A percentile compares a stretch with the other conserved stretches of the same genome.
These are phyloP conservation scores for Episyrphus balteatus DNA, from an alignment of 1,140 invertebrate genomes.

Conservation along the genomic window DNA sequence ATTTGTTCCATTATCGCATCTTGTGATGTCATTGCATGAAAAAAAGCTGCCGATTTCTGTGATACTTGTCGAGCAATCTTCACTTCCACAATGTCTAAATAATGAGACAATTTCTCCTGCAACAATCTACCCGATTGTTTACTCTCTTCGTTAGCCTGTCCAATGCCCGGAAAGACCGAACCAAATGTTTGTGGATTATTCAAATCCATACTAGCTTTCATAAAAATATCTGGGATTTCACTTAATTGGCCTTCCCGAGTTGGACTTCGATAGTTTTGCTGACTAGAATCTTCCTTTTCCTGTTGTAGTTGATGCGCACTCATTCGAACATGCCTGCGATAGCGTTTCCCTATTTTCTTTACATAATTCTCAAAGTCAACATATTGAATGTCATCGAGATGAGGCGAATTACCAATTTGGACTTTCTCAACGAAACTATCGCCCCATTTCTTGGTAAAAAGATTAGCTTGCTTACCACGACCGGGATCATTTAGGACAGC, in stretches of 20 bases:
- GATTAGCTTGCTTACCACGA: constrained; percentile 77
- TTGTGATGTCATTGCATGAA: constrained; percentile 93
- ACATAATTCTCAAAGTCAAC: constrained; percentile 83
- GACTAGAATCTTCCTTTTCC: not conserved
- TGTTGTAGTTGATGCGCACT: constrained; percentile 14
- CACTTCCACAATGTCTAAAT: constrained; percentile 90
- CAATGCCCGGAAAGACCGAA: constrained; percentile 64
- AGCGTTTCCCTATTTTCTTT: constrained; percentile 57
- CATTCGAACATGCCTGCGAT: constrained; percentile 41
- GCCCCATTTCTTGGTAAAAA: constrained; percentile 97
- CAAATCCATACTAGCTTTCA: constrained; percentile 69
- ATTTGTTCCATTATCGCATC: constrained; percentile 86
- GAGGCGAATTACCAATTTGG: constrained; percentile 61
- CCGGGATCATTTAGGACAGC: constrained; percentile 94
- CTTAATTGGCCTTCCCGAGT: constrained; percentile 40
- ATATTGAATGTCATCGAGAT: constrained; percentile 72
- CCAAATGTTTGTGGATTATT: constrained; percentile 74
- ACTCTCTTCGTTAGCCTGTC: constrained; percentile 32
- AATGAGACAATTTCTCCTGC: constrained; percentile 73
- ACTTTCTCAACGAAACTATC: constrained; percentile 80
- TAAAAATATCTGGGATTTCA: constrained; percentile 76
- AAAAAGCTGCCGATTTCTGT: constrained; percentile 92
- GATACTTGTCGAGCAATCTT: constrained; percentile 90
- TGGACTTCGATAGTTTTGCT: constrained; percentile 6
- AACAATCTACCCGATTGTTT: constrained; percentile 38